Evolutionary conservation across 2,797 vertebrate species (phyloP).

Genomic region (Lithobates pipiens): DNA sequence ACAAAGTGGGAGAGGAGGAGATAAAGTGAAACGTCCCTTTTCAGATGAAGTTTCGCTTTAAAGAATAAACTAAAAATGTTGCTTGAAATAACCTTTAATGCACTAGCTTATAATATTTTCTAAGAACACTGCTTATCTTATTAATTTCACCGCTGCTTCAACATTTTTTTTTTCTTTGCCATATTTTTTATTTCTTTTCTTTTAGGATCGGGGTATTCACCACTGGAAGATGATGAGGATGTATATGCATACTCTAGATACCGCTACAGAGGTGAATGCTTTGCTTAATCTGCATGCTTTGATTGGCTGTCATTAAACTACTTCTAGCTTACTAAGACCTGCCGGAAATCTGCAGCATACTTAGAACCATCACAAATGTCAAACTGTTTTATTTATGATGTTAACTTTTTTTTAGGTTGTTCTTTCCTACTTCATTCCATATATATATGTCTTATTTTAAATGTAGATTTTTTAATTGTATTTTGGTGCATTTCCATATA

Average conservation of each 20-base stretch:
- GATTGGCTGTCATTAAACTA: not conserved
- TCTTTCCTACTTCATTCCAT: not conserved
- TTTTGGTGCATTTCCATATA: not conserved
- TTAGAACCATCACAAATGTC: not conserved
- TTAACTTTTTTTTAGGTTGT: not conserved
- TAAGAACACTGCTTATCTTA: slow-evolving; percentile 29
- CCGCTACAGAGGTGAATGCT: slow-evolving; percentile 85
- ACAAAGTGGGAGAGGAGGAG: no score
- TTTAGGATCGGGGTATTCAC: slow-evolving; percentile 93
- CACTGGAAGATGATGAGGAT: slow-evolving; percentile 92
- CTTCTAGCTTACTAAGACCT: slow-evolving; percentile 47
- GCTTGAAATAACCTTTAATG: slow-evolving; percentile 11
- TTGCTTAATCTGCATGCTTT: slow-evolving; percentile 68
- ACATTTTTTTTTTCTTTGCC: slow-evolving; percentile 68
- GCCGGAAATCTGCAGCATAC: not conserved
- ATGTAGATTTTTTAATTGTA: not conserved
- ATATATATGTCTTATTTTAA: not conserved
- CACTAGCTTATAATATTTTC: not conserved
- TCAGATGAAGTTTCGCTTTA: no score
- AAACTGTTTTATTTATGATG: not conserved
- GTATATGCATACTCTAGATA: slow-evolving; percentile 84
- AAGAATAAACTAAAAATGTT: no score
- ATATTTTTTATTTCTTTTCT: slow-evolving; percentile 79
- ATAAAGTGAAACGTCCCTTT: no score
- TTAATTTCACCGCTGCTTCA: slow-evolving; percentile 69